Percentiles rank a stretch among this genome's conserved stretches.
phyloP scores from a whole-genome alignment of 1,140 invertebrate genomes.

The Nephila pilipes region DNA sequence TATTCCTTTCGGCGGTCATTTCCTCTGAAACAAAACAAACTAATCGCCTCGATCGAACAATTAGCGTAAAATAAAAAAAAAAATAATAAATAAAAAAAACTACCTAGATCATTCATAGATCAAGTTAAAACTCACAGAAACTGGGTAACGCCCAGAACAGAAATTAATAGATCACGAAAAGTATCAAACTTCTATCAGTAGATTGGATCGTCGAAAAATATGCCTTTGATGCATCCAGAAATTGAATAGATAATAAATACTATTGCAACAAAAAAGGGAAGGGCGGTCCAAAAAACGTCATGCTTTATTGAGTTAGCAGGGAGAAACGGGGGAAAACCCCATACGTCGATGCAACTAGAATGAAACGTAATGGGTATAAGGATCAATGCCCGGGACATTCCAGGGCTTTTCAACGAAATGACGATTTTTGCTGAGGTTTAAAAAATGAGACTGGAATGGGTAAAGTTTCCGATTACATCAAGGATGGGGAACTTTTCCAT shows the following conservation, averaged over 20 bases:
- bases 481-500: too few relatives aligned
- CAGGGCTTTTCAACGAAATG: not conserved
- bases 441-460: not conserved
- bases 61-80: not conserved
- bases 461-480: not conserved
- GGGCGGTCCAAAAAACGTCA: not conserved
- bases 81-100: not conserved
- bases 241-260: not conserved
- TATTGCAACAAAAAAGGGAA: not conserved
- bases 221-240: not conserved
- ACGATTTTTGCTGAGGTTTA: not conserved
- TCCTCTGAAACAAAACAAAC: not conserved
- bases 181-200: not conserved
- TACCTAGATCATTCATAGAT: not conserved
- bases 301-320: not conserved
- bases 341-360: not conserved
- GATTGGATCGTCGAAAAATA: not conserved
- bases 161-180: not conserved
- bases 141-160: not conserved
- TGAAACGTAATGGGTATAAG: not conserved
- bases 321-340: not conserved
- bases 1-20: too few relatives aligned
- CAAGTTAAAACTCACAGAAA: not conserved
- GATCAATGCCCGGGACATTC: constrained; percentile 3
- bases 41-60: not conserved